phyloP scores from a whole-genome alignment of 2,888 invertebrate species.

The Lycia hirtaria region DNA sequence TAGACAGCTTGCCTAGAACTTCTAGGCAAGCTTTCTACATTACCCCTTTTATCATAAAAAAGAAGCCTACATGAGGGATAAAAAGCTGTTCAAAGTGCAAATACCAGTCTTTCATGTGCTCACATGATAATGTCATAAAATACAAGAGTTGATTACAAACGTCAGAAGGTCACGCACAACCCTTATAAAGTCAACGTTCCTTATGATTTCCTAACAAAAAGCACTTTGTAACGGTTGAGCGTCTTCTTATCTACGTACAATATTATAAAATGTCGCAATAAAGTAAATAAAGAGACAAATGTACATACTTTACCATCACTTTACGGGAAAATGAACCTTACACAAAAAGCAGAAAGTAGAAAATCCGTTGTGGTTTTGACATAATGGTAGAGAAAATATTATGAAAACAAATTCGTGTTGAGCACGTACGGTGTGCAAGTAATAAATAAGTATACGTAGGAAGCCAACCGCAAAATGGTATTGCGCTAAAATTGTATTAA shows the following conservation, averaged over 20 bases:
- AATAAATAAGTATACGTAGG: conserved; percentile 77
- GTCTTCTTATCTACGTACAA: conserved; percentile 79
- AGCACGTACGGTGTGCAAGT: conserved; percentile 81
- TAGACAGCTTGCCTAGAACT: no score
- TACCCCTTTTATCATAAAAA: no score
- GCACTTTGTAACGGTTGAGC: conserved; percentile 72
- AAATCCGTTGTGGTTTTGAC: conserved; percentile 50
- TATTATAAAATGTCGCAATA: conserved; percentile 84
- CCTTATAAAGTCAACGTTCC: conserved; percentile 47
- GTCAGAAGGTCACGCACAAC: conserved; percentile 36
- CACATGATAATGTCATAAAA: conserved; percentile 7
- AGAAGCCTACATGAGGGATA: neutral
- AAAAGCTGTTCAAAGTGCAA: neutral
- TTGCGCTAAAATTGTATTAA: conserved; percentile 74
- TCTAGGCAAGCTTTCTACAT: no score
- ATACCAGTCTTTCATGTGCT: neutral
- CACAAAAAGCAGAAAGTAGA: conserved; percentile 46
- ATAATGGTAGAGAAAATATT: conserved; percentile 78
- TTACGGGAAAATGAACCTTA: conserved; percentile 53
- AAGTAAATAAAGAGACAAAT: conserved; percentile 81
- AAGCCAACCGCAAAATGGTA: conserved; percentile 70
- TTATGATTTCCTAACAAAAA: conserved; percentile 64
- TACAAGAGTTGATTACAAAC: conserved; percentile 28
- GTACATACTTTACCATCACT: conserved; percentile 55
- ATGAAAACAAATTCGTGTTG: conserved; percentile 84